Base-by-base conservation (phyloP, 2,888 invertebrate species). In the Bhutanitis thaidina region DNA sequence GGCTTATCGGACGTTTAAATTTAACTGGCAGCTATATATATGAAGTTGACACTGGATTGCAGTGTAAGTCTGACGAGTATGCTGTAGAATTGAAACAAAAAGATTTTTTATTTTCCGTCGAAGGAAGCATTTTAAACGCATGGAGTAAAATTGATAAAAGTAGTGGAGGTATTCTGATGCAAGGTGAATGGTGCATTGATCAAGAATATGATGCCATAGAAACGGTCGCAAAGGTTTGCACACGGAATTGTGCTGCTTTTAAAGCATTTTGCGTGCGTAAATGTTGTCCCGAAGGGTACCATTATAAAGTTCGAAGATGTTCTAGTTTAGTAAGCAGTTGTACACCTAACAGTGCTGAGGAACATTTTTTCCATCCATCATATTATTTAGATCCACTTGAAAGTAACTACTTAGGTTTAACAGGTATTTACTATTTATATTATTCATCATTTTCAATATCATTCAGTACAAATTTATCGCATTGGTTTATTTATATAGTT, bases 201-300 rank as follows among this genome's bases (percentile, higher is more conserved):
- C 67, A 71, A n/a, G 72, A 77, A 32, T 69, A 62, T 34, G 47
- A 56, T 7, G 60, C 59, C 4, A 46, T 56, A 0, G 62, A 59
- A 15, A 53, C 83, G 34, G 62, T 90, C 3, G 86, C 79, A 27
- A 75, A 84, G 30, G 77, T 78, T 9, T 90, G 90, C 58, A 69
- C 81, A 3, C 58, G 56, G 9, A 69, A 82, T 52, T 86, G 81
- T 57, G 55, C 64, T 0, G 58, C 56, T 3, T 85, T 73, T 55
- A 78, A 71, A 20, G 85, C 85, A 2, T 79, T 65, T 55, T 90
- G 91, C 57, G 56, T 91, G 3, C 83, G 80, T 49, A 91, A 91
- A 64, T 92, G 91, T 59, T 92, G 91, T 61, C 89, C 90, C 1
- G 74, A 90, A 20, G 91, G 91, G 10, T 63, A 90, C 36, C 90